A percentile compares a stretch with the other conserved stretches of the same genome.
These are phyloP conservation scores for Enteromius anoplus DNA, from an alignment of 2,797 vertebrate genomes.

Conservation along the genomic window DNA sequence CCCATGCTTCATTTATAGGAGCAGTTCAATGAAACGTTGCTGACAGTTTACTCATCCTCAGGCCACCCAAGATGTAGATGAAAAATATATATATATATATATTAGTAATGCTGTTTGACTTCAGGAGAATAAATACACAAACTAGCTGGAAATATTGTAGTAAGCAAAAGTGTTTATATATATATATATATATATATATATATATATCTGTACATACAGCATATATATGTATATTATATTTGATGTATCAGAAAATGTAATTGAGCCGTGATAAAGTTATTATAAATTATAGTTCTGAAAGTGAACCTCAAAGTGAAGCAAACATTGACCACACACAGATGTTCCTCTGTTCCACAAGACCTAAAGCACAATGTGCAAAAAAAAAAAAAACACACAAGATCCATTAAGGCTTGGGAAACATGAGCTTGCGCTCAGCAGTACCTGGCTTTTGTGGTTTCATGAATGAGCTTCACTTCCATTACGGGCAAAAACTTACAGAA, in stretches of 20 bases:
- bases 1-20: neutral
- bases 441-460: neutral
- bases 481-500: neutral
- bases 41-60: neutral
- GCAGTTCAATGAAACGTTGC: neutral
- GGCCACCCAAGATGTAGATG: neutral
- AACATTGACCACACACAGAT: neutral
- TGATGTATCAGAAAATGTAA: neutral
- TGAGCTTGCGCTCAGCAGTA: neutral
- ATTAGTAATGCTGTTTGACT: neutral
- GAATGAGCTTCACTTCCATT: constrained; percentile 10
- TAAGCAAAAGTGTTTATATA: neutral
- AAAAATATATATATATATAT: too few species aligned
- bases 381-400: neutral
- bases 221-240: neutral
- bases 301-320: constrained; percentile 5
- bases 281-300: neutral
- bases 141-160: neutral
- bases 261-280: neutral
- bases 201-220: too few species aligned
- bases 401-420: neutral
- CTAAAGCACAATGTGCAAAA: neutral
- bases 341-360: constrained; percentile 10
- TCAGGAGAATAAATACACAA: neutral
- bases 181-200: neutral